A percentile compares a stretch with the other conserved stretches of the same genome.
phyloP scores from a whole-genome alignment of 2,888 invertebrate genomes.

The Dicycla oo region DNA sequence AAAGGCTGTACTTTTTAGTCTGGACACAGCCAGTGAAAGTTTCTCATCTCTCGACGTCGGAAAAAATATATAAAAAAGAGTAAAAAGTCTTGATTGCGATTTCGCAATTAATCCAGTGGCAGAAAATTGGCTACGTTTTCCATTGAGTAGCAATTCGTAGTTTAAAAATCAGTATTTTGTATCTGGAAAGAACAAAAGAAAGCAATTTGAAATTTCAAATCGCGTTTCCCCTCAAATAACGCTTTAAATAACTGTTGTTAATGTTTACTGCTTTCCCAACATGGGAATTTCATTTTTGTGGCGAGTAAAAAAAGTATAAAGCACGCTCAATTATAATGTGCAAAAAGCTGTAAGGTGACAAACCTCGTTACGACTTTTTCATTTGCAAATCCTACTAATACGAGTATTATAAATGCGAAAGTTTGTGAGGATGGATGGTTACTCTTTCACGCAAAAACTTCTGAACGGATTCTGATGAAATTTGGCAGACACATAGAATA shows the following conservation, averaged over 20 bases:
- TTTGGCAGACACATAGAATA: no score
- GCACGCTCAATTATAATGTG: not conserved
- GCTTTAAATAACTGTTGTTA: not conserved
- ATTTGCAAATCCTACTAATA: no score
- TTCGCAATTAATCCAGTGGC: conserved; percentile 34
- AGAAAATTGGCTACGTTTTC: conserved; percentile 45
- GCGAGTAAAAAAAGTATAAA: not conserved
- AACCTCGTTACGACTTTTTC: not conserved
- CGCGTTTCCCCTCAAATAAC: no score
- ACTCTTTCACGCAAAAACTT: no score
- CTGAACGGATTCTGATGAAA: no score
- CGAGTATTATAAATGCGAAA: no score
- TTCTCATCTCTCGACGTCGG: conserved; percentile 50
- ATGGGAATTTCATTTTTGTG: not conserved
- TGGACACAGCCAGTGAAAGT: conserved; percentile 59
- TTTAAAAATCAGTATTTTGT: not conserved
- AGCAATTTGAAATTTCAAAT: no score
- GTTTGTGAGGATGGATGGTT: no score
- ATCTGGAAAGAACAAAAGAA: no score
- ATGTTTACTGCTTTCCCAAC: not conserved
- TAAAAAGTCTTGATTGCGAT: conserved; percentile 52
- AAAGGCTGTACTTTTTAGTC: conserved; percentile 58
- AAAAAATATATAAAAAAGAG: conserved; percentile 44
- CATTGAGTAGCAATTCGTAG: not conserved
- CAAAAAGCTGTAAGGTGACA: not conserved